phyloP scores from a whole-genome alignment of 2,888 invertebrate species.

The Caenorhabditis panamensis region DNA sequence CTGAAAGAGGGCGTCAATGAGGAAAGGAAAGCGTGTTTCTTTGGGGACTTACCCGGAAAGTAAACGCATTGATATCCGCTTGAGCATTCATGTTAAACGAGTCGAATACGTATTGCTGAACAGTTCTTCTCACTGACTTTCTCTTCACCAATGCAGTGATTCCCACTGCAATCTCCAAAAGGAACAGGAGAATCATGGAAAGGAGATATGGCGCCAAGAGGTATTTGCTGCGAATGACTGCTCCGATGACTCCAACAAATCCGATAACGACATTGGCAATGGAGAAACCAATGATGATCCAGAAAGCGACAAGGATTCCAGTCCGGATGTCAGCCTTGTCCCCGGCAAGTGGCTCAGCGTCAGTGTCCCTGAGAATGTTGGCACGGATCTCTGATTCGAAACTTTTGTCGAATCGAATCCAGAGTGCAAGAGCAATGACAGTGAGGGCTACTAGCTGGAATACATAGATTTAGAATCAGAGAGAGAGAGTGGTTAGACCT shows the following conservation, averaged over 20 bases:
- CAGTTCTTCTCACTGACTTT: constrained; percentile 49
- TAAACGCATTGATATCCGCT: constrained; percentile 65
- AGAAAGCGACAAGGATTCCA: constrained; percentile 72
- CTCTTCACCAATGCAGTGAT: constrained; percentile 71
- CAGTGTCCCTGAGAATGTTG: constrained; percentile 59
- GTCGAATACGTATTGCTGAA: constrained; percentile 68
- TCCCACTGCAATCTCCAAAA: constrained; percentile 76
- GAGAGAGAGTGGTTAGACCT: background rate
- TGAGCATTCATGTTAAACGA: constrained; percentile 63
- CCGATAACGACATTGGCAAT: constrained; percentile 71
- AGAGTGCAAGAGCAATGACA: constrained; percentile 72
- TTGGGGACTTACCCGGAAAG: constrained; percentile 53
- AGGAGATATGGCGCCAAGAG: constrained; percentile 58
- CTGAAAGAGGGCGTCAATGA: constrained; percentile 67
- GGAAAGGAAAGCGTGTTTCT: too few species aligned
- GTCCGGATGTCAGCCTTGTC: constrained; percentile 70
- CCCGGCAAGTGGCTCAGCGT: constrained; percentile 62
- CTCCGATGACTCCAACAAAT: constrained; percentile 69
- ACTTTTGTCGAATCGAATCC: constrained; percentile 74
- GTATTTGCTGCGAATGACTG: constrained; percentile 32
- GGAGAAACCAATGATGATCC: constrained; percentile 76
- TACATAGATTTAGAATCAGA: background rate
- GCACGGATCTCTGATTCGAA: constrained; percentile 73
- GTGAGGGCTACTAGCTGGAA: constrained; percentile 73
- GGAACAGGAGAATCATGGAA: constrained; percentile 68